A percentile compares a stretch with the other conserved stretches of the same genome.
These are phyloP conservation scores for Brienomyrus brachyistius DNA, from an alignment of 2,113 vertebrate species.

Conservation along the genomic window DNA sequence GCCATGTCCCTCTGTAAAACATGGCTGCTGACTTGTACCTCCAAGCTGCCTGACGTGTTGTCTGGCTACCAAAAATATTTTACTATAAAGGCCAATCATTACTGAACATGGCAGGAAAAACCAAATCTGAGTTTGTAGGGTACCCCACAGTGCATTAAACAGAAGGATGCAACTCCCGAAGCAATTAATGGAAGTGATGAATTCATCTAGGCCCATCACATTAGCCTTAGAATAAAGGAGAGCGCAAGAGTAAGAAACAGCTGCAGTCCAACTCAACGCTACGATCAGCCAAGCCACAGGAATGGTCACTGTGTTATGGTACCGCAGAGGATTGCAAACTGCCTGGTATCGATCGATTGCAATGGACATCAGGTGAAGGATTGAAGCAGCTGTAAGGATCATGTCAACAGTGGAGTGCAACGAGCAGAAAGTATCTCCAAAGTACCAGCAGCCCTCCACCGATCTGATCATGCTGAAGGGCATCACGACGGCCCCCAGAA, in stretches of 20 bases:
- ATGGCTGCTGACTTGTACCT: slow-evolving; percentile 8
- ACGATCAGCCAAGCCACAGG: slow-evolving; percentile 37
- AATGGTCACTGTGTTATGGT: slow-evolving; percentile 34
- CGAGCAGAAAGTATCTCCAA: slow-evolving; percentile 40
- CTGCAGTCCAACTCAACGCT: slow-evolving; percentile 32
- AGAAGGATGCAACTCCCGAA: slow-evolving; percentile 33
- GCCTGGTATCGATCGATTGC: slow-evolving; percentile 42
- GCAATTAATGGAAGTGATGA: slow-evolving; percentile 29
- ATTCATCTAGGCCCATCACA: slow-evolving; percentile 29
- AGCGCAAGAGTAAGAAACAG: slow-evolving; percentile 31
- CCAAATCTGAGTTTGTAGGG: slow-evolving; percentile 22
- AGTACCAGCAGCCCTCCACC: slow-evolving; percentile 48
- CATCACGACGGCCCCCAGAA: slow-evolving; percentile 43
- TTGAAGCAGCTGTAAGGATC: slow-evolving; percentile 41
- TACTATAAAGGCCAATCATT: slow-evolving; percentile 40
- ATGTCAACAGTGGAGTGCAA: slow-evolving; percentile 43
- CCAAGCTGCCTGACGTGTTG: slow-evolving; percentile 32
- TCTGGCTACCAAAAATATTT: slow-evolving; percentile 36
- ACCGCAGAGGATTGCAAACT: slow-evolving; percentile 40
- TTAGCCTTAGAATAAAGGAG: slow-evolving; percentile 39
- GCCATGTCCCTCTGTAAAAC: neutral
- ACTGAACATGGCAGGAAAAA: slow-evolving; percentile 34
- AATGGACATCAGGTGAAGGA: slow-evolving; percentile 47
- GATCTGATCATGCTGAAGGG: slow-evolving; percentile 41
- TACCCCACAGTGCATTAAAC: slow-evolving; percentile 33